These are phyloP conservation scores for Lamellibrachia satsuma DNA, from an alignment of 2,888 invertebrate species.

Conservation along the genomic window DNA sequence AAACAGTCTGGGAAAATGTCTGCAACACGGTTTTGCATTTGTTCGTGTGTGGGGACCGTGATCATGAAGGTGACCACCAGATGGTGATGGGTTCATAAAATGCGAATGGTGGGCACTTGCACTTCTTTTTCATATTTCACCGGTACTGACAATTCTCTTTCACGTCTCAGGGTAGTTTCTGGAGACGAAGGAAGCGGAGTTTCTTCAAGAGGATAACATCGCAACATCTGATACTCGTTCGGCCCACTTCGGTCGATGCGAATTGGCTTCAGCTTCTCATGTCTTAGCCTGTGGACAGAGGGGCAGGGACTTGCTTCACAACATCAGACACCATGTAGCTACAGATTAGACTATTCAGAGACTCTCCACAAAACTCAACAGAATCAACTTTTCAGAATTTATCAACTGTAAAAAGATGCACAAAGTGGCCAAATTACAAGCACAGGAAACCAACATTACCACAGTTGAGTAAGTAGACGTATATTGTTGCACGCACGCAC, in stretches of 20 bases:
- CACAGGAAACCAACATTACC: too few species aligned
- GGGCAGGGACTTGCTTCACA: not conserved
- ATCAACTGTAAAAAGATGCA: too few species aligned
- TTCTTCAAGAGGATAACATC: slow-evolving; percentile 58
- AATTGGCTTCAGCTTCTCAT: slow-evolving; percentile 61
- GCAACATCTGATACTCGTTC: slow-evolving; percentile 63
- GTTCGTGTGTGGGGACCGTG: not conserved
- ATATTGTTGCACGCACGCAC: too few species aligned
- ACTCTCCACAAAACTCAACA: not conserved
- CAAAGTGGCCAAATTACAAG: too few species aligned
- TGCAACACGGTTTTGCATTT: not conserved
- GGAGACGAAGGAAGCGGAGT: slow-evolving; percentile 57
- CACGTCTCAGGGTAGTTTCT: not conserved
- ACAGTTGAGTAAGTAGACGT: too few species aligned
- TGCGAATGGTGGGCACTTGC: not conserved
- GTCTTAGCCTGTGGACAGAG: slow-evolving; percentile 55
- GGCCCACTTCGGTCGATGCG: slow-evolving; percentile 61
- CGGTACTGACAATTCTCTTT: not conserved
- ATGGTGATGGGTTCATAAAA: not conserved
- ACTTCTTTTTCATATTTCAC: slow-evolving; percentile 1
- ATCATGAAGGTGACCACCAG: not conserved
- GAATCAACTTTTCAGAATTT: not conserved
- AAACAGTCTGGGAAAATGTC: not conserved
- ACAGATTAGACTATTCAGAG: not conserved
- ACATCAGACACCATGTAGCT: not conserved